Evolutionary conservation across 2,113 vertebrate species (phyloP), one percentile per base, ranked within the genome.

Genomic region (Dicaeum eximium): DNA sequence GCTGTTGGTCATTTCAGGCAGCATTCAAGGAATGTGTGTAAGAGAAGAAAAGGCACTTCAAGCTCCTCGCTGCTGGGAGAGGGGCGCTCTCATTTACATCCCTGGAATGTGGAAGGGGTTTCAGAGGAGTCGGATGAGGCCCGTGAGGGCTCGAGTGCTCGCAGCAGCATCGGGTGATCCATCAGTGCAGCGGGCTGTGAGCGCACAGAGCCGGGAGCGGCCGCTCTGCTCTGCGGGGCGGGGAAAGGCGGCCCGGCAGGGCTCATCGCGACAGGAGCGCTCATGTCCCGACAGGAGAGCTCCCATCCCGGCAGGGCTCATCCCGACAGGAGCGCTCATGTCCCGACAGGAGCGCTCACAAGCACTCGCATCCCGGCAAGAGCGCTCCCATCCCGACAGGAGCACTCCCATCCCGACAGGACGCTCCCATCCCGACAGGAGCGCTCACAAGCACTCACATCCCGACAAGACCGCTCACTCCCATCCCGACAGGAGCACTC

Each of bases 1-100:
- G 81, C 90, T 92, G 70, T 80, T 85, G 93, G 90, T 94, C 91
- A 95, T 91, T 93, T 79, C 88, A 91, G 75, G 79, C 80, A 64
- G 67, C 44, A 2, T 45, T 86, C 51, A 69, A 87, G 51, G 51
- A 81, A 72, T 4, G 79, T 40, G 65, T 65, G 30, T 56, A 51
- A 67, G 91, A 91, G 84, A 90, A 85, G 88, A 40, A 69, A 86
- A 93, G 40, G n/a, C 86, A 92, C 80, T 94, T 95, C 51, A 93
- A 81, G 80, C 75, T 73, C 56, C 69, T 57, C 3, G 0, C 33
- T 86, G 2, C 82, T 44, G 37, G 56, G 37, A 16, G 64, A 88
- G 51, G 35, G 28, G 9, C 1, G 10, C 65, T 90, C 92, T 93
- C 80, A 89, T 91, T 93, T 97, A 61, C 83, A 91, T 84, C 86